Percentiles rank a stretch among this genome's conserved stretches.
These are phyloP conservation scores for Acipenser oxyrinchus DNA, from an alignment of 2,797 vertebrate genomes.

Conservation along the genomic window DNA sequence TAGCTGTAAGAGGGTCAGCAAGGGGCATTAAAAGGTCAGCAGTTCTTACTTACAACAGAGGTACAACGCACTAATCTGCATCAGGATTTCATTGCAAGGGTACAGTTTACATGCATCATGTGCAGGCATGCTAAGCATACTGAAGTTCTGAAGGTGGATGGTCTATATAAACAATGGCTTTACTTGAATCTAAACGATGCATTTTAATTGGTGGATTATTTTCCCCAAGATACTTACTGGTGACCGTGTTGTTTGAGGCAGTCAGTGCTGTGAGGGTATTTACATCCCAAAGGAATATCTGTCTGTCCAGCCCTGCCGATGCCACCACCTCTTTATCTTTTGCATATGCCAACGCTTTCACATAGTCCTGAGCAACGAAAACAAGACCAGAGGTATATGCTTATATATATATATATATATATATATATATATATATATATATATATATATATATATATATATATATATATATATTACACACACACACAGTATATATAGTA, in stretches of 20 bases:
- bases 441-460: background rate
- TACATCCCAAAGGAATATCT: slow-evolving; percentile 99
- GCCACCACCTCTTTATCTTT: slow-evolving; percentile 98
- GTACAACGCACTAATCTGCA: too few species aligned
- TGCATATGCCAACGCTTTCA: slow-evolving; percentile 95
- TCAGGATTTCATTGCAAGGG: too few species aligned
- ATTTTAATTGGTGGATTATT: too few species aligned
- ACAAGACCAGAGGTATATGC: background rate
- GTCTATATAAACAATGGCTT: too few species aligned
- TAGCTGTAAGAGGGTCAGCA: too few species aligned
- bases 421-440: background rate
- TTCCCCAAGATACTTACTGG: slow-evolving; percentile 66
- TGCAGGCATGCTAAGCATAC: too few species aligned
- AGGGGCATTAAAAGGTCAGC: too few species aligned
- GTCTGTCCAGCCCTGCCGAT: slow-evolving; percentile 91
- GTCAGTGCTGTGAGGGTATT: slow-evolving; percentile 96
- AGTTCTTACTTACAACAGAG: too few species aligned
- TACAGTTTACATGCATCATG: too few species aligned
- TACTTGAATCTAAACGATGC: too few species aligned
- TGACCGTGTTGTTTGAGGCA: slow-evolving; percentile 98
- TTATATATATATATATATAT: background rate
- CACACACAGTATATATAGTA: background rate
- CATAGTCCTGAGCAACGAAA: slow-evolving; percentile 74
- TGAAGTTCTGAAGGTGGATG: too few species aligned
- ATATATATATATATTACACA: background rate